Percentiles rank a stretch among this genome's conserved stretches.
Evolutionary conservation across 2,113 vertebrate genomes (phyloP).

Genomic region (Polypterus bichir): DNA sequence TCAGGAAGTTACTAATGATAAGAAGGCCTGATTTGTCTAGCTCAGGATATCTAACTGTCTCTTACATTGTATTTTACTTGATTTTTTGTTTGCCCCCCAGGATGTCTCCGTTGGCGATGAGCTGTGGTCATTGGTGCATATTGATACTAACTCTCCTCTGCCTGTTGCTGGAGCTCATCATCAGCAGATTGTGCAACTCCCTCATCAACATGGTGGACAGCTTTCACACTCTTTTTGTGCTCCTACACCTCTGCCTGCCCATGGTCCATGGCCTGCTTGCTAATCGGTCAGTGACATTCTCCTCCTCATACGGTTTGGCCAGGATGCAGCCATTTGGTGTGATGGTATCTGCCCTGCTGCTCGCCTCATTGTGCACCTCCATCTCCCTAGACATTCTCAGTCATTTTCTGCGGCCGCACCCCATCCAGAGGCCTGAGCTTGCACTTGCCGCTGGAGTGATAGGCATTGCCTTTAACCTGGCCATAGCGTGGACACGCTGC

Average conservation of each 20-base stretch:
- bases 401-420: slow-evolving; percentile 31
- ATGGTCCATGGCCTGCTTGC: slow-evolving; percentile 2
- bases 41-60: too few species aligned
- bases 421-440: slow-evolving; percentile 32
- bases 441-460: slow-evolving; percentile 25
- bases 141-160: slow-evolving; percentile 33
- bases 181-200: slow-evolving; percentile 46
- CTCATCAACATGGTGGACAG: slow-evolving; percentile 43
- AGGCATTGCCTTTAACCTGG: slow-evolving; percentile 36
- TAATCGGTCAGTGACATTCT: not conserved
- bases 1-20: too few species aligned
- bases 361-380: slow-evolving; percentile 42
- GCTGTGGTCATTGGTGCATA: slow-evolving; percentile 23
- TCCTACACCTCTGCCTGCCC: slow-evolving; percentile 31
- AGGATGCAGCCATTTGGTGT: slow-evolving; percentile 33
- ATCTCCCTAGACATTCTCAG: slow-evolving; percentile 39
- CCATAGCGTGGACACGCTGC: slow-evolving; percentile 19
- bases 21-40: too few species aligned
- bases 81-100: too few species aligned
- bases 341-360: slow-evolving; percentile 41
- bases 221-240: slow-evolving; percentile 49
- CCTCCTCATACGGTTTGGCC: slow-evolving; percentile 14
- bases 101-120: not conserved
- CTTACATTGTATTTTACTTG: too few species aligned
- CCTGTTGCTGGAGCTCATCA: slow-evolving; percentile 39